Conservation (phyloP, 2,888 invertebrate species). For the Euzophera pinguis region DNA sequence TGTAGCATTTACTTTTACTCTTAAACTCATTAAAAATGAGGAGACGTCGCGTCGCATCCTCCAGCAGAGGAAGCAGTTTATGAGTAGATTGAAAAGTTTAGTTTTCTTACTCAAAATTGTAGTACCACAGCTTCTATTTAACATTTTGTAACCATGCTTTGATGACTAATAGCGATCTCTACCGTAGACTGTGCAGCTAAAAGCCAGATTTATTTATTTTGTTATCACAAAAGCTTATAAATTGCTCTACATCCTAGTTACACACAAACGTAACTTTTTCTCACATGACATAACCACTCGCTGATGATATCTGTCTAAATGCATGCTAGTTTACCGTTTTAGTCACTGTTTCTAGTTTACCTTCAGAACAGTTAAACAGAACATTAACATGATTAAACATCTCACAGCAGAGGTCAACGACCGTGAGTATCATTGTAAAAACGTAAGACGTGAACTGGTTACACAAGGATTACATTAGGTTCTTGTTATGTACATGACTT, state of each 20-base stretch:
- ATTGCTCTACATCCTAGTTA: too few species aligned
- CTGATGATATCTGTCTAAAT: background rate
- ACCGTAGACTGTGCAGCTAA: too few species aligned
- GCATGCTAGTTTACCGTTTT: slow-evolving; percentile 3
- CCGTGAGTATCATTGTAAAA: background rate
- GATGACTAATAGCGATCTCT: too few species aligned
- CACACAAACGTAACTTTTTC: too few species aligned
- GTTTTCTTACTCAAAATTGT: too few species aligned
- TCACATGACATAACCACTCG: background rate
- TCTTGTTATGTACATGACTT: background rate
- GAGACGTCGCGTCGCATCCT: background rate
- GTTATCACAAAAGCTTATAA: too few species aligned
- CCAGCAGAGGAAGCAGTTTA: background rate
- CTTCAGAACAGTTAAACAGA: slow-evolving; percentile 9
- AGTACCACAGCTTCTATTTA: too few species aligned
- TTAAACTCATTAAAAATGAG: slow-evolving; percentile 1
- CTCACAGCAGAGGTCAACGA: slow-evolving; percentile 8
- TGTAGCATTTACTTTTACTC: background rate
- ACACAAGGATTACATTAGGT: slow-evolving; percentile 1
- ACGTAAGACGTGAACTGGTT: background rate
- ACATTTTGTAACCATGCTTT: too few species aligned
- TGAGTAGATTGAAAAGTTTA: background rate
- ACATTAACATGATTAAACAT: slow-evolving; percentile 10
- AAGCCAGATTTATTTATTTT: too few species aligned
- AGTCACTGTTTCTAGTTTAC: background rate